Percentiles rank a stretch among this genome's conserved stretches.
Conservation (phyloP, 2,888 invertebrate species). For the Volucella inflata region DNA sequence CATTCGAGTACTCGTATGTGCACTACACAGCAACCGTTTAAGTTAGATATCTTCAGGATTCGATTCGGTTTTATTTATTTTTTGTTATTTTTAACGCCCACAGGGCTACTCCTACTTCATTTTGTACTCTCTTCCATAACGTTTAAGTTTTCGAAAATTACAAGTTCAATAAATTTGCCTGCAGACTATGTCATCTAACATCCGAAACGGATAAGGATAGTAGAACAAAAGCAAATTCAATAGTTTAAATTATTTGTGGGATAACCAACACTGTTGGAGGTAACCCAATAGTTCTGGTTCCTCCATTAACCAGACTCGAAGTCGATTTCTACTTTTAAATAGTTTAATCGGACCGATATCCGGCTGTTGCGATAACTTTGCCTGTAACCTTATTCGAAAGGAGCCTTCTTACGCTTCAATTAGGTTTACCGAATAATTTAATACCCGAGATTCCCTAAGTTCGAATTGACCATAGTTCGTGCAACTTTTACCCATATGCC, state of each 20-base stretch:
- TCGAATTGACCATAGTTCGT: constrained; percentile 35
- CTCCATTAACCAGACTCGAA: constrained; percentile 40
- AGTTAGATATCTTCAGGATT: constrained; percentile 28
- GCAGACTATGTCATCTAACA: constrained; percentile 15
- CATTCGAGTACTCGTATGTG: no score
- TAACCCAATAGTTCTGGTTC: constrained; percentile 26
- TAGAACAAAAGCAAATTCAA: constrained; percentile 50
- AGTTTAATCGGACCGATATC: constrained; percentile 51
- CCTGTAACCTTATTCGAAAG: constrained; percentile 48
- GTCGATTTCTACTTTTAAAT: constrained; percentile 44
- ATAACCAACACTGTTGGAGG: constrained; percentile 27
- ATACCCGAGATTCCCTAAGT: constrained; percentile 19
- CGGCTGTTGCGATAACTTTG: constrained; percentile 56
- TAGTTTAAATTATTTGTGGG: constrained; percentile 62
- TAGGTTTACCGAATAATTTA: constrained; percentile 56
- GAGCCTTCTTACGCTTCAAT: constrained; percentile 36
- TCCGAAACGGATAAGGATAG: constrained; percentile 22
- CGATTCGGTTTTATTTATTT: constrained; percentile 32
- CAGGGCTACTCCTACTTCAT: constrained; percentile 37
- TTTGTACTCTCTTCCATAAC: background rate
- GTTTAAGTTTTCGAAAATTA: constrained; percentile 48
- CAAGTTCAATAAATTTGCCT: constrained; percentile 59
- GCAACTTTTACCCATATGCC: constrained; percentile 33
- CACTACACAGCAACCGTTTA: constrained; percentile 30
- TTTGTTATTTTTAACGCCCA: constrained; percentile 16